phyloP scores from a whole-genome alignment of 1,140 invertebrate genomes.

The Capitella teleta region DNA sequence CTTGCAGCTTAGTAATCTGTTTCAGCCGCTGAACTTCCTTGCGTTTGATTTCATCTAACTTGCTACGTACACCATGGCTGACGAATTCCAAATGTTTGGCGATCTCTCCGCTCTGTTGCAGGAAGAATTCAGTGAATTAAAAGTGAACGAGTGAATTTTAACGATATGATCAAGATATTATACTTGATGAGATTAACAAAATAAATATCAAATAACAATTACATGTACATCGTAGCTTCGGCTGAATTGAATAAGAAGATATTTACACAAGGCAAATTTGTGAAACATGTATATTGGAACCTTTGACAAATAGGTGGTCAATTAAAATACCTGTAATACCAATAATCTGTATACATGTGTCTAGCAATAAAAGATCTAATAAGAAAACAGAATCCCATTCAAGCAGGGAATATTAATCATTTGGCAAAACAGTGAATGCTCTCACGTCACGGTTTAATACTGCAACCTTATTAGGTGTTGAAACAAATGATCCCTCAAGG shows the following conservation, averaged over 20 bases:
- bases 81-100: conserved; percentile 82
- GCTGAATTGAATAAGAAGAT: background rate
- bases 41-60: conserved; percentile 86
- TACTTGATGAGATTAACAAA: background rate
- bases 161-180: background rate
- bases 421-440: no score
- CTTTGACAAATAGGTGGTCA: background rate
- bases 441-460: no score
- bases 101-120: conserved; percentile 59
- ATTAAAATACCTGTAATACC: no score
- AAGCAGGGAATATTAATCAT: no score
- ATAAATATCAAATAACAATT: background rate
- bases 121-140: background rate
- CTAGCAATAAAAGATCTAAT: no score
- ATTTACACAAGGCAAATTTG: background rate
- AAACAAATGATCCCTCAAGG: no score
- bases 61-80: conserved; percentile 70
- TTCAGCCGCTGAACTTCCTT: conserved; percentile 69
- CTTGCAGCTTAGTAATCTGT: conserved; percentile 54
- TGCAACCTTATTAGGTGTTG: no score
- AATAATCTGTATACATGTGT: no score
- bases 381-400: no score
- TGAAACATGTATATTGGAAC: background rate
- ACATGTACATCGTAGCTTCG: background rate
- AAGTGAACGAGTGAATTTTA: background rate